phyloP scores from a whole-genome alignment of 2,888 invertebrate species.

The Stictocephala bisonia region DNA sequence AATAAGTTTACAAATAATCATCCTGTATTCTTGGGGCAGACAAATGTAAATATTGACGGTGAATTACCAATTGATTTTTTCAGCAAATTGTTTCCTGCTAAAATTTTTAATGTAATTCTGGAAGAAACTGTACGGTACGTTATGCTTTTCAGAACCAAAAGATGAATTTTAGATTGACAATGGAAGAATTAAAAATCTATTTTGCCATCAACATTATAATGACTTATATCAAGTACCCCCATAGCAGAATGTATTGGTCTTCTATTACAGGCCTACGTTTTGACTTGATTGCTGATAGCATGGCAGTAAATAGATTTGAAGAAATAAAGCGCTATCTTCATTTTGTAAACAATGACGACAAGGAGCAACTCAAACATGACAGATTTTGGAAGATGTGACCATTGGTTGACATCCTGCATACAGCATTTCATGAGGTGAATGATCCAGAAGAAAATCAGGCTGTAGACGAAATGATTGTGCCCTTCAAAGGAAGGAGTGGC shows the following conservation, averaged over 20 bases:
- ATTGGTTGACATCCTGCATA: constrained; percentile 19
- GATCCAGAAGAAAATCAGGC: constrained; percentile 26
- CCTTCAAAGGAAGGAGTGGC: constrained; percentile 28
- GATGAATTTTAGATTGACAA: constrained; percentile 22
- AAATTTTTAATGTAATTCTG: constrained; percentile 47
- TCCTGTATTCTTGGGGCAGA: background rate
- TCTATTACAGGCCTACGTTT: constrained; percentile 23
- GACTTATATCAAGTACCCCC: constrained; percentile 52
- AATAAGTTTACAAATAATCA: constrained; percentile 19
- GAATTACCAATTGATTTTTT: constrained; percentile 45
- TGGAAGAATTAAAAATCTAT: constrained; percentile 48
- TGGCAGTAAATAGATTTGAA: constrained; percentile 34
- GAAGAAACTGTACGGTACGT: constrained; percentile 49
- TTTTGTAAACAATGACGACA: constrained; percentile 24
- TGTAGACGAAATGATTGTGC: constrained; percentile 40
- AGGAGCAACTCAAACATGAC: constrained; percentile 36
- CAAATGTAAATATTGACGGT: background rate
- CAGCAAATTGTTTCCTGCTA: constrained; percentile 47
- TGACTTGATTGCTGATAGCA: constrained; percentile 17
- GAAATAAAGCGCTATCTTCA: constrained; percentile 37
- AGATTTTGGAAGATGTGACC: constrained; percentile 49
- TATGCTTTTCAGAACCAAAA: constrained; percentile 49
- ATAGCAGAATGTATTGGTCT: constrained; percentile 46
- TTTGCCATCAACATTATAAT: constrained; percentile 52
- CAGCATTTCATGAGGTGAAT: constrained; percentile 25